Evolutionary conservation across 2,797 vertebrate genomes (phyloP).

Genomic region (Esox masquinongy): DNA sequence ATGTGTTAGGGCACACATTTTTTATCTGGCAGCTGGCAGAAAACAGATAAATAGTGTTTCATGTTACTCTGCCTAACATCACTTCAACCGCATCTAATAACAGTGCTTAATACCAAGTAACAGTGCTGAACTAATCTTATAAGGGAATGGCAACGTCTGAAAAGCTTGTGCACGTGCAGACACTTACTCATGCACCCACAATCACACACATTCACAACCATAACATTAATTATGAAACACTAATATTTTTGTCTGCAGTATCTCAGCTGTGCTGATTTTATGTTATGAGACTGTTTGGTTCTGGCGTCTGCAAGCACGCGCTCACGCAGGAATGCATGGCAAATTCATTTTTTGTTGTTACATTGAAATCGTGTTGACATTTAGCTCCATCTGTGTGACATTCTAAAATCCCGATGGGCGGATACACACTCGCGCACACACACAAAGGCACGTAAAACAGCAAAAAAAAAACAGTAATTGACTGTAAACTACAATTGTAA

Average conservation of each 20-base stretch:
- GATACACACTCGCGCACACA: background rate
- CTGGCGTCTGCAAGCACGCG: background rate
- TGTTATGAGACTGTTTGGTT: background rate
- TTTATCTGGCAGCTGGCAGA: conserved; percentile 50
- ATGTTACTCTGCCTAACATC: background rate
- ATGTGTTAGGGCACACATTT: conserved; percentile 44
- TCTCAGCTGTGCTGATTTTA: too few species aligned
- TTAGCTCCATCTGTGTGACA: conserved; percentile 4
- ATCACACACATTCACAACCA: background rate
- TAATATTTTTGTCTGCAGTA: conserved; percentile 6
- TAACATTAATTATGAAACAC: conserved; percentile 4
- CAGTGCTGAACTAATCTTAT: background rate
- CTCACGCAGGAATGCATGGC: background rate
- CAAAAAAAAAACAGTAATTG: background rate
- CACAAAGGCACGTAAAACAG: conserved; percentile 12
- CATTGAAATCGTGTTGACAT: background rate
- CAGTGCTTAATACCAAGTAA: too few species aligned
- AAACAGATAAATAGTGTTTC: conserved; percentile 34
- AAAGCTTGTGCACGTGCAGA: background rate
- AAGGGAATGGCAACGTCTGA: background rate
- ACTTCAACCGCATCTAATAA: too few species aligned
- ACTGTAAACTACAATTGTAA: background rate
- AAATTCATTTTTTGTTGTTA: background rate
- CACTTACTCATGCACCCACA: background rate
- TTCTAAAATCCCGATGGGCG: background rate